Conservation (phyloP, 2,113 vertebrate species). For the Neolamprologus sp. region DNA sequence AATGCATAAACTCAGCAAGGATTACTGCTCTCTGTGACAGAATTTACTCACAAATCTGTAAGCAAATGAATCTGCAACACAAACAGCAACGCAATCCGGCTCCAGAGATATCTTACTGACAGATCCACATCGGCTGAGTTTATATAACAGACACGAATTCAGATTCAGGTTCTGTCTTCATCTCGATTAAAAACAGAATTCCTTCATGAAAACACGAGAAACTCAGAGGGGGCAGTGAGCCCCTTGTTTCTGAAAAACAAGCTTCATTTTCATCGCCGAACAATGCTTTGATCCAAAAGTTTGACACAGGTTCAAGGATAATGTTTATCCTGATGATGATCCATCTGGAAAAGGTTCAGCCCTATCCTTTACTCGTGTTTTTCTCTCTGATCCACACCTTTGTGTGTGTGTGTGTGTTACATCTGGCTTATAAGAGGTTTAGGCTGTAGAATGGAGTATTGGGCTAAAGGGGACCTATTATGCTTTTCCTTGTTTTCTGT, state of each 20-base stretch:
- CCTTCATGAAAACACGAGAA: neutral
- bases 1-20: neutral
- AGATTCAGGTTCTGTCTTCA: neutral
- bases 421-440: neutral
- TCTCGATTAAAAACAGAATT: neutral
- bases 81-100: neutral
- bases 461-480: neutral
- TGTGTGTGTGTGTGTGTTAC: neutral
- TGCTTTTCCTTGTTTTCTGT: neutral
- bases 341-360: neutral
- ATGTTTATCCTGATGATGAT: conserved; percentile 13
- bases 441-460: neutral
- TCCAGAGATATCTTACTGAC: neutral
- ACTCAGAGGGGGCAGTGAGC: neutral
- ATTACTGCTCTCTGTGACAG: neutral
- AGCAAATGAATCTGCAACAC: neutral
- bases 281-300: neutral
- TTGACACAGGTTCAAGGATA: neutral
- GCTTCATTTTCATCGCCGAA: neutral
- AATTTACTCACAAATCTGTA: neutral
- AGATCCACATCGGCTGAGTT: neutral
- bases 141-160: neutral
- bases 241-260: neutral
- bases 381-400: neutral
- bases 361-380: neutral